Conservation (phyloP, 1,140 invertebrate genomes). For the Procambarus virginalis region DNA sequence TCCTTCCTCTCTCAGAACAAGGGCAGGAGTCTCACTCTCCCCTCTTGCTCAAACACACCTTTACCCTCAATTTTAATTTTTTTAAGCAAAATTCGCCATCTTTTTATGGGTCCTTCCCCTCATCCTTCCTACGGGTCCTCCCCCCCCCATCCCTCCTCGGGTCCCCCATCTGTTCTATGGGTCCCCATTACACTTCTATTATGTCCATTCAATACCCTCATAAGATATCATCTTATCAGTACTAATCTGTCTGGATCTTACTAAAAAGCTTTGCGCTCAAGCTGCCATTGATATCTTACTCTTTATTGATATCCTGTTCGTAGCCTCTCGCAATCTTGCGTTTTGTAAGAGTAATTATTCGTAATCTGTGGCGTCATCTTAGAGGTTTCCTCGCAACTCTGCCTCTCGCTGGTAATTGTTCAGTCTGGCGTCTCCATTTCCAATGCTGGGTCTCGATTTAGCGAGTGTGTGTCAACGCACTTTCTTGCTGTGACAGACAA, state of each 20-base stretch:
- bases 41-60: conserved; percentile 6
- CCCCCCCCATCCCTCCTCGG: no score
- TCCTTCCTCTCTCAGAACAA: conserved; percentile 17
- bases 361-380: not conserved
- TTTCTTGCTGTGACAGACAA: no score
- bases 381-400: no score
- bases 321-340: not conserved
- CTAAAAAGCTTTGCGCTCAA: not conserved
- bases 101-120: no score
- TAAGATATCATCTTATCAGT: not conserved
- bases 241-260: not conserved
- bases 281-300: not conserved
- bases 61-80: conserved; percentile 14
- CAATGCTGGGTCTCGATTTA: no score
- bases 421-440: no score
- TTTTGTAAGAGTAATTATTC: not conserved
- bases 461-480: no score
- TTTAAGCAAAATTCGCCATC: not conserved
- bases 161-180: not conserved
- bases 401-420: no score
- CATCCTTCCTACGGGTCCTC: no score
- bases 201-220: not conserved
- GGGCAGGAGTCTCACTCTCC: conserved; percentile 9
- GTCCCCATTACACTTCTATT: not conserved
- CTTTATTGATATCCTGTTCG: not conserved